A percentile compares a stretch with the other conserved stretches of the same genome.
phyloP scores from a whole-genome alignment of 2,888 invertebrate genomes.

The Amblyjoppa proteus region DNA sequence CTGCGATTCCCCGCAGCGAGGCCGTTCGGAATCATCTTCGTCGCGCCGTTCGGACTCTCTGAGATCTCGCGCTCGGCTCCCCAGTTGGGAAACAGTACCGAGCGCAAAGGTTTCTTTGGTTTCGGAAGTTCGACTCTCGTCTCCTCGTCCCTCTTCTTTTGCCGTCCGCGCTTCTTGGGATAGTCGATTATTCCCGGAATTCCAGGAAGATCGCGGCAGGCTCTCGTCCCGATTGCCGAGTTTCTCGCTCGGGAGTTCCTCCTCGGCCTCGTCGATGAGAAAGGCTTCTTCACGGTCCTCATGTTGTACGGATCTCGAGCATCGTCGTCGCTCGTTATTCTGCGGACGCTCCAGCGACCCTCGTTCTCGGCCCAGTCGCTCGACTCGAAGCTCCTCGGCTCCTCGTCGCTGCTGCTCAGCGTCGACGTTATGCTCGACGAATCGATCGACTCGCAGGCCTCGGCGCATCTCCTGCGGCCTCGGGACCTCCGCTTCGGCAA shows the following conservation, averaged over 20 bases:
- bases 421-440: not conserved
- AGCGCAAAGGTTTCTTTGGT: not conserved
- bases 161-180: conserved; percentile 8
- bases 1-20: not conserved
- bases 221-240: not conserved
- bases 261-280: not conserved
- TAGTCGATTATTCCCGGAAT: conserved; percentile 52
- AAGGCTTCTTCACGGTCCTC: not conserved
- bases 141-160: not conserved
- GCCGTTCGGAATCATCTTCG: not conserved
- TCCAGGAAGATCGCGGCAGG: conserved; percentile 20
- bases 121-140: not conserved
- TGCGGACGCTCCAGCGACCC: not conserved
- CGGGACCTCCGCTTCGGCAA: not conserved
- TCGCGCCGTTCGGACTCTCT: not conserved
- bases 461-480: not conserved
- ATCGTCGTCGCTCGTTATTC: not conserved
- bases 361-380: conserved; percentile 8
- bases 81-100: conserved; percentile 20
- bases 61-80: not conserved
- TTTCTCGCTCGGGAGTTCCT: not conserved
- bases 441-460: not conserved
- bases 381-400: not conserved
- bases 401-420: not conserved
- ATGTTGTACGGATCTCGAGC: conserved; percentile 1